Percentiles rank a stretch among this genome's conserved stretches.
Evolutionary conservation across 2,113 vertebrate genomes (phyloP).

Genomic region (Pomatostomus ruficeps): DNA sequence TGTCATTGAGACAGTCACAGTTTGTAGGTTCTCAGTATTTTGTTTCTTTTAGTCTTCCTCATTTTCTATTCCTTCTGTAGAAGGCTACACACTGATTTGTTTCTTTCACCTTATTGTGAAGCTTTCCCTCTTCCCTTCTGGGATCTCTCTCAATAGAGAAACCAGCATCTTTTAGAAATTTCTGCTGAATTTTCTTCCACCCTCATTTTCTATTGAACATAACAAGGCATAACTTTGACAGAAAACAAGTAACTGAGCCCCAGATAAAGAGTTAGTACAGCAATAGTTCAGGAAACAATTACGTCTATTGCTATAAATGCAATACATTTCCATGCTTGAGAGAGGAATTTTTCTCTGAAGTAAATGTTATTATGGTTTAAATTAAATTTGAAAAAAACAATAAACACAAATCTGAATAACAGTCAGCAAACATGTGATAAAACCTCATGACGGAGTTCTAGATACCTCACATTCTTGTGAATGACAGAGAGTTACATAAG

Average conservation of each 20-base stretch:
- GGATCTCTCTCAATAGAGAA: neutral
- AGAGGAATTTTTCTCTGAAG: neutral
- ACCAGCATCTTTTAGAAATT: neutral
- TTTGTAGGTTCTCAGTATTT: slow-evolving; percentile 1
- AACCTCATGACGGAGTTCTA: neutral
- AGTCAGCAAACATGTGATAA: neutral
- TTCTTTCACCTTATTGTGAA: slow-evolving; percentile 7
- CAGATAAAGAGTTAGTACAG: neutral
- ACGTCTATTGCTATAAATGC: neutral
- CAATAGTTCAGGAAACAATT: neutral
- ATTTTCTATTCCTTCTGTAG: slow-evolving; percentile 44
- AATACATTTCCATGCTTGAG: neutral
- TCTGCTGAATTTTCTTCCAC: neutral
- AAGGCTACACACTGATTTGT: slow-evolving; percentile 1
- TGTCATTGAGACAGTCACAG: slow-evolving; percentile 16
- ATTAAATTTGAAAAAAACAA: neutral
- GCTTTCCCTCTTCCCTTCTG: neutral
- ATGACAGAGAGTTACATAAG: neutral
- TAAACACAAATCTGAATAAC: neutral
- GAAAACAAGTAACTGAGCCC: neutral
- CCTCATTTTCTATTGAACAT: neutral
- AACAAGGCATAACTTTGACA: neutral
- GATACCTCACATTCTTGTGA: neutral
- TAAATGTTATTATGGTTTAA: neutral
- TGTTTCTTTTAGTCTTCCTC: slow-evolving; percentile 4